Base-by-base conservation (phyloP, 2,113 vertebrate genomes). In the Romanogobio albipinnatus region DNA sequence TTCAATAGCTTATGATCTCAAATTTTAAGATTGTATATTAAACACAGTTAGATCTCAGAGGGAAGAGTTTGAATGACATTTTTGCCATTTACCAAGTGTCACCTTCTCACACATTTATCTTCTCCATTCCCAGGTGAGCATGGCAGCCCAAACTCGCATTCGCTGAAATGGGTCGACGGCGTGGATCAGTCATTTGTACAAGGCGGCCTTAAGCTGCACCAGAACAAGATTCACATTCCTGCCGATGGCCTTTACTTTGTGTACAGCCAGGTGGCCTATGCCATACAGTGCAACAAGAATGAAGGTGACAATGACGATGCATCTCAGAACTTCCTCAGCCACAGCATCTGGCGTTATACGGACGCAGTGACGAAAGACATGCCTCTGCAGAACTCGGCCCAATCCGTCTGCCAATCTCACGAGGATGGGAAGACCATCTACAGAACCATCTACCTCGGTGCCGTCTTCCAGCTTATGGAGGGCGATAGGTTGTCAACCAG, bases 251-350 rank as follows among this genome's bases (percentile, higher is more conserved):
- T 94, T n/a, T 95, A 95, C 89, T 95, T 94, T 3, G 91, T 95
- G 47, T 95, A 95, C 89, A 95, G 92, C 74, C 94, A 95, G 82
- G 94, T 88, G 0, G 94, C 94, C 0, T 95, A 92, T 85, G 13
- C 29, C 0, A 51, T 93, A 8, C 45, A 19, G 2, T 95, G 94
- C 85, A 58, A 43, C 1, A 26, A 13, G 19, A 11, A 15, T 0
- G 74, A 82, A 4, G 0, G 62, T 1, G 14, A 3, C 0, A 58
- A 85, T 0, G 47, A 14, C 0, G 10, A 81, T 5, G 5, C 0
- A 0, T 1, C 4, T 9, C 15, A 10, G 15, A n/a, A 81, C 15
- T 88, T 92, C 45, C 82, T 95, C 53, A 93, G 89, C 81, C 92
- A 95, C 87, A 81, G 2, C 0, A 88, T 95, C 17, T 17, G 51